phyloP scores from a whole-genome alignment of 2,797 vertebrate species.

The Agapornis canus region DNA sequence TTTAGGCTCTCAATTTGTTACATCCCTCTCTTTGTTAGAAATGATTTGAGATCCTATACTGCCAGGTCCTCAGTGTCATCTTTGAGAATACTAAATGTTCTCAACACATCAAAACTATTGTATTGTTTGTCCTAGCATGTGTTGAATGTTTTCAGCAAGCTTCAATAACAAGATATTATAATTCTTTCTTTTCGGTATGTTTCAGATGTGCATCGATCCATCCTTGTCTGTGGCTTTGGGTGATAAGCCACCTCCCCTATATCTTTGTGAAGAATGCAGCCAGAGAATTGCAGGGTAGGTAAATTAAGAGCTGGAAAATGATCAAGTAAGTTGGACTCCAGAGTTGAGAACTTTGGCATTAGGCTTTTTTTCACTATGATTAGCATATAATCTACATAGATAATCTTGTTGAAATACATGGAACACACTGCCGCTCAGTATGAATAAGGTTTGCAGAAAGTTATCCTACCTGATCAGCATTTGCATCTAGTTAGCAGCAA shows the following conservation, averaged over 20 bases:
- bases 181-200: conserved; percentile 35
- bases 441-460: background rate
- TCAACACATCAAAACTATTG: background rate
- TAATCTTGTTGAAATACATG: background rate
- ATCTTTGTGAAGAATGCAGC: conserved; percentile 98
- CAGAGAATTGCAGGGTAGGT: conserved; percentile 96
- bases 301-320: background rate
- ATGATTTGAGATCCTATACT: background rate
- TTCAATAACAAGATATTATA: background rate
- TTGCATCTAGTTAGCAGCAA: background rate
- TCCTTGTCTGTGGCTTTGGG: conserved; percentile 95
- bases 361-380: background rate
- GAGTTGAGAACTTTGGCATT: background rate
- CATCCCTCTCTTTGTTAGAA: background rate
- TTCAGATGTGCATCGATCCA: conserved; percentile 98
- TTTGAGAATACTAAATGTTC: background rate
- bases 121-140: background rate
- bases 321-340: background rate
- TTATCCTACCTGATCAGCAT: background rate
- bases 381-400: background rate
- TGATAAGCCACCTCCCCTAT: conserved; percentile 96
- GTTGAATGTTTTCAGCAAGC: background rate
- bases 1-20: background rate
- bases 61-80: background rate
- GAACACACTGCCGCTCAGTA: background rate